Evolutionary conservation across 2,113 vertebrate genomes (phyloP), one percentile per base, ranked within the genome.

Genomic region (Gallinago undulata): DNA sequence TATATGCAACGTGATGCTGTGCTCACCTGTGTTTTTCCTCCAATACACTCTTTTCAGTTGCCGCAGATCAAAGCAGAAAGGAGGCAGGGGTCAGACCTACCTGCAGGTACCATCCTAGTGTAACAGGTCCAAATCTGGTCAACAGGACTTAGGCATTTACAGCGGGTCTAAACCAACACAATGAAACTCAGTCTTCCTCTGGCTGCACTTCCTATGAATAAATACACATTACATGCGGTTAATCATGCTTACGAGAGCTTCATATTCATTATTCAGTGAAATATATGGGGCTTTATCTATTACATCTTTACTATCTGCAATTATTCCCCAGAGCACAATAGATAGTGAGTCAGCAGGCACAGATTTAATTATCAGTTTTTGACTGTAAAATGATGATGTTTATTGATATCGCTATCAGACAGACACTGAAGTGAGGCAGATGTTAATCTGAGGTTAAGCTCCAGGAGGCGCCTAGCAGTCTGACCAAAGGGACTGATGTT

Each of bases 401-500:
- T 97, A 95, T 92, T 91, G 92, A 96, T 95, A 96, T 78, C 84
- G 27, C 89, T 97, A 96, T 97, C 94, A 97, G 91, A 74, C 91
- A 96, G 92, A 94, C 85, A 88, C 89, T 97, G 95, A 97, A 94
- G 93, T 84, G 87, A 97, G 94, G 95, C 93, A 92, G 66, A 84
- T 94, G 96, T 62, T 96, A 92, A 97, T 94, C 96, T 95, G 84
- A 85, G 92, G 94, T 96, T 97, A 96, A 87, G 90, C 90, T 97
- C 91, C 64, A 35, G 60, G 60, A 97, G 97, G 92, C 92, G 55
- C 85, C 94, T 92, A 92, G 81, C 94, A 95, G 96, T 96, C 96
- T 97, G 96, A 96, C 96, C 89, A 92, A 92, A 94, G 91, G 96
- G 84, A 91, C 96, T 96, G 94, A 97, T 96, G 95, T 79, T 94